Evolutionary conservation across 1,140 invertebrate genomes (phyloP).

Genomic region (Tribolium madens): DNA sequence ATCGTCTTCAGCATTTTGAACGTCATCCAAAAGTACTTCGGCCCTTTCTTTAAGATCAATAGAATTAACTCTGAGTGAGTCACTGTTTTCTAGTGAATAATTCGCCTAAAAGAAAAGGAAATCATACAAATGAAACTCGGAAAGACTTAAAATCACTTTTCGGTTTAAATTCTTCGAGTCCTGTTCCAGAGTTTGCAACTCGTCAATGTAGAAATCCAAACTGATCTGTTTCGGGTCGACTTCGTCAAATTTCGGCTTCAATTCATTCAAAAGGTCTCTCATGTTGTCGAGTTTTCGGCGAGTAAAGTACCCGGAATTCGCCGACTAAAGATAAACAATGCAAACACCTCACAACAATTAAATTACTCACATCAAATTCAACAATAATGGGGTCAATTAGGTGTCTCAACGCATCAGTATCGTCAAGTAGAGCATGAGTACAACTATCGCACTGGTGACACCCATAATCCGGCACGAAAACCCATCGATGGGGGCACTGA

Average conservation of each 20-base stretch:
- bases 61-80: slow-evolving; percentile 69
- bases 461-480: slow-evolving; percentile 75
- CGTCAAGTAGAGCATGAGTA: slow-evolving; percentile 87
- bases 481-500: slow-evolving; percentile 89
- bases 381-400: slow-evolving; percentile 74
- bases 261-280: slow-evolving; percentile 74
- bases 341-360: background rate
- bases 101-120: slow-evolving; percentile 55
- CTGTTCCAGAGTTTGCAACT: slow-evolving; percentile 71
- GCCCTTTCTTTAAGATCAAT: slow-evolving; percentile 71
- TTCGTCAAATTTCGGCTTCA: slow-evolving; percentile 75
- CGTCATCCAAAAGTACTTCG: slow-evolving; percentile 68
- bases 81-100: slow-evolving; percentile 65
- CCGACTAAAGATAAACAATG: slow-evolving; percentile 68
- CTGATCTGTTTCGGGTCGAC: slow-evolving; percentile 77
- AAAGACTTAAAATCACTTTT: slow-evolving; percentile 61
- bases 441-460: slow-evolving; percentile 91
- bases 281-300: slow-evolving; percentile 80
- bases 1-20: slow-evolving; percentile 68
- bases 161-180: slow-evolving; percentile 71
- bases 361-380: slow-evolving; percentile 76
- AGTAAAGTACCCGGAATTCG: slow-evolving; percentile 83
- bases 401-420: slow-evolving; percentile 80
- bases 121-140: background rate
- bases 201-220: slow-evolving; percentile 63